Base-by-base conservation (phyloP, 2,888 invertebrate genomes). In the Nysson spinosus region DNA sequence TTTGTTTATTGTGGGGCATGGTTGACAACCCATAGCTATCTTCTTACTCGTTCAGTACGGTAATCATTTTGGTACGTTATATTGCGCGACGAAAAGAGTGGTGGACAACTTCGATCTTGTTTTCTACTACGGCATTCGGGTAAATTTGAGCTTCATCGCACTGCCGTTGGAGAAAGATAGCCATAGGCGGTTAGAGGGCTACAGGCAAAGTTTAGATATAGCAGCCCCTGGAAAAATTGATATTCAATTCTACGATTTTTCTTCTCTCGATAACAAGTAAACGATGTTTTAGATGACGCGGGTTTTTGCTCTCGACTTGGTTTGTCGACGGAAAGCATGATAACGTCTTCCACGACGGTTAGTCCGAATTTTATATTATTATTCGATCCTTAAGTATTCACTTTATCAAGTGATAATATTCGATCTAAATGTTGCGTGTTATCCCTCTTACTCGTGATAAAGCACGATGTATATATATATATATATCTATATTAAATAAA, bases 121-220 rank as follows among this genome's bases (percentile, higher is more conserved):
- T 52, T 58, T 55, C 58, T 57, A 47, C 56, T 52, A 52, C 58
- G 52, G 51, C 73, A 55, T 64, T 73, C 60, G 39, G 57, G 56
- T 57, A 61, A 73, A 63, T 63, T 67, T 62, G 57, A 68, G 67
- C 49, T 65, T 70, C 67, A 70, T 74, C 56, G 58, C 68, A 56
- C 49, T 56, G 68, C 63, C 60, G 61, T 54, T 60, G 74, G 54
- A 69, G 74, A 75, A 72, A 76, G 77, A 77, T 77, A 76, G 76
- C 76, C 77, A 77, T 76, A 76, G 73, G 73, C 66, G 50, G 57
- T 75, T 77, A 75, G 70, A 78, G 76, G 71, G 69, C 76, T 79
- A 80, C 72, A 74, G 78, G 74, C 72, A 79, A 79, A 79, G 70
- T 72, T 79, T 79, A 70, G 78, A 74, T 74, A 78, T 72, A 69